Evolutionary conservation across 2,113 vertebrate genomes (phyloP), one percentile per base, ranked within the genome.

Genomic region (Stomatorhinus ivindoensis): DNA sequence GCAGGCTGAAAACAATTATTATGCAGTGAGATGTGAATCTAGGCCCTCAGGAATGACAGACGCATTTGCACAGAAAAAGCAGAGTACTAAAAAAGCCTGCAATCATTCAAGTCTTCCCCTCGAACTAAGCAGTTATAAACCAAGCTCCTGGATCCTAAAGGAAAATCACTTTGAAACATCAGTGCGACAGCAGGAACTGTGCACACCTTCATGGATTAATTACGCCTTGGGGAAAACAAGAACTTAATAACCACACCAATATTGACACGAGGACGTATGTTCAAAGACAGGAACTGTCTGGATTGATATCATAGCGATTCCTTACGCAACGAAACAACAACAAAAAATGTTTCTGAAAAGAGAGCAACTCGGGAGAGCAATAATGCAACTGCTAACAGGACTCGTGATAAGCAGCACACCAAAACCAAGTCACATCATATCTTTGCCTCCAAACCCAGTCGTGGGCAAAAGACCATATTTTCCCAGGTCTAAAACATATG

Each of bases 1-100:
- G 31, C 55, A 89, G 73, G 35, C 88, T 88, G 88, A 69, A 88
- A 85, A 76, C 86, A 88, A 91, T 91, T 88, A 87, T 87, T 83
- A 87, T 88, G 53, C 88, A 84, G 88, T 58, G 69, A 90, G 88
- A 87, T 89, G 86, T 21, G 76, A 88, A 21, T 87, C 80, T 69
- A 80, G 76, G 47, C 76, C 88, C 87, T 47, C 35, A 83, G 42
- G 6, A 89, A 88, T 87, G 42, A 86, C 27, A 58, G 61, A 42
- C 31, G 85, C 83, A 82, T 86, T 82, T 80, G 48, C 58, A 55
- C 76, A 39, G 53, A 53, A 48, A 87, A 47, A 55, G n/a, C 31
- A 13, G 27, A 31, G 7, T 76, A 3, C 42, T 86, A 46, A 50
- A 88, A 85, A 39, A 39, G 35, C 19, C 73, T 61, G 39, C 47